Conservation (phyloP, 2,113 vertebrate genomes). For the Antechinus stuartii region DNA sequence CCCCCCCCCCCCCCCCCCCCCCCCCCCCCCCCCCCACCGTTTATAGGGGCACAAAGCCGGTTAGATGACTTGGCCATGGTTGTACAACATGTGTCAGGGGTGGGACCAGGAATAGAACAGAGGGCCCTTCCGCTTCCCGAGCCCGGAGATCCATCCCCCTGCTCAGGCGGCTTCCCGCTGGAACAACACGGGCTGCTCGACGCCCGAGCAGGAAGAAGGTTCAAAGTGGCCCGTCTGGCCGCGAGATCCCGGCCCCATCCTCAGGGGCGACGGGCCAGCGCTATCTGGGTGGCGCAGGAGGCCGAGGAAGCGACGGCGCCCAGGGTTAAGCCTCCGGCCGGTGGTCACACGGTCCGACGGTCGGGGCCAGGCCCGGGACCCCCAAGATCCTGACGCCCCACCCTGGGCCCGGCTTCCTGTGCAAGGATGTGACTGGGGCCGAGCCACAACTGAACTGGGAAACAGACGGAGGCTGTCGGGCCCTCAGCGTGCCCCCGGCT, state of each 20-base stretch:
- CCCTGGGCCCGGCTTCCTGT: conserved; percentile 57
- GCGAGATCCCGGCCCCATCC: neutral
- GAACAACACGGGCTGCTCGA: neutral
- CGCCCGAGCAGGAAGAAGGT: neutral
- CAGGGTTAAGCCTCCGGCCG: conserved; percentile 4
- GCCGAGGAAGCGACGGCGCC: neutral
- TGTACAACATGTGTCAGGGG: neutral
- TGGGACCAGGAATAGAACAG: neutral
- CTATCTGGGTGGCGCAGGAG: conserved; percentile 3
- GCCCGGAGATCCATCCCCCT: neutral
- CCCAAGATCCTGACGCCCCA: neutral
- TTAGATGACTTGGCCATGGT: neutral
- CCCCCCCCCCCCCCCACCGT: neutral
- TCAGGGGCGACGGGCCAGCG: neutral
- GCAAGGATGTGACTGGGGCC: neutral
- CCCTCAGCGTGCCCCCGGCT: neutral
- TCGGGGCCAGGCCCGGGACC: neutral
- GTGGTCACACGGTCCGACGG: neutral
- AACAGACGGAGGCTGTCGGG: neutral
- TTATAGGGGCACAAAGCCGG: neutral
- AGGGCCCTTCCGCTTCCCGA: neutral
- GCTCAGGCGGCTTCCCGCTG: neutral
- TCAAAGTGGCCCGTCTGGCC: neutral
- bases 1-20: no score
- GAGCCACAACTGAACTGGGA: neutral